Percentiles rank a stretch among this genome's conserved stretches.
Evolutionary conservation across 2,888 invertebrate genomes (phyloP).

Genomic region (Macaria notata): DNA sequence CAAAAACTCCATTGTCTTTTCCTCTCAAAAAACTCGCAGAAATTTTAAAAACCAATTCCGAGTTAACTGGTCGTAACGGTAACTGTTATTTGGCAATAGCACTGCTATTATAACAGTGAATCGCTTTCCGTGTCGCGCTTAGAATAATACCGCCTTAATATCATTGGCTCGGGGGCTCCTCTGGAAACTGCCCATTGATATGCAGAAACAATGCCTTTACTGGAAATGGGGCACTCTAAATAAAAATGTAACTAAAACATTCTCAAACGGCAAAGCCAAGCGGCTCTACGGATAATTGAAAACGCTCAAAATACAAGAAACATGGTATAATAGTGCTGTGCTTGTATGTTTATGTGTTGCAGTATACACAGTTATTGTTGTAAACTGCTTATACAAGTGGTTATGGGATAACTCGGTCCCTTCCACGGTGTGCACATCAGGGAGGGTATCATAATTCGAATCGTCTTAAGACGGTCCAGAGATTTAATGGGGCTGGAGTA

Average conservation of each 20-base stretch:
- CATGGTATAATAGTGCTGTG: no score
- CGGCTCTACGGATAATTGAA: no score
- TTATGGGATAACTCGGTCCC: constrained; percentile 27
- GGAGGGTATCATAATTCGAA: constrained; percentile 40
- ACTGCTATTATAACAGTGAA: constrained; percentile 14
- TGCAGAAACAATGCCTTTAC: no score
- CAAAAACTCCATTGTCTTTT: background rate
- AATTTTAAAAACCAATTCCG: constrained; percentile 20
- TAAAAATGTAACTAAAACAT: no score
- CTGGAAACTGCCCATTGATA: constrained; percentile 1
- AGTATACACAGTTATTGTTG: background rate
- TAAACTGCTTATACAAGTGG: constrained; percentile 9
- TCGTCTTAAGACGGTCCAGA: constrained; percentile 45
- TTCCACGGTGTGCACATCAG: constrained; percentile 29
- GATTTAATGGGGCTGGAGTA: constrained; percentile 33
- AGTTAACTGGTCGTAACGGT: constrained; percentile 14
- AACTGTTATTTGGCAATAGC: constrained; percentile 21
- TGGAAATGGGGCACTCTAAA: no score
- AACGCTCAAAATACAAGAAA: no score
- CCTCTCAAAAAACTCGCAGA: constrained; percentile 2
- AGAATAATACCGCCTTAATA: constrained; percentile 16
- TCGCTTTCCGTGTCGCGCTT: constrained; percentile 10
- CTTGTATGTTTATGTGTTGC: no score
- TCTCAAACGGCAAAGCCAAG: no score
- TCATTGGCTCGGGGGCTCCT: constrained; percentile 3